These are phyloP conservation scores for Mesoclemmys tuberculata DNA, from an alignment of 2,113 vertebrate genomes.

Conservation along the genomic window DNA sequence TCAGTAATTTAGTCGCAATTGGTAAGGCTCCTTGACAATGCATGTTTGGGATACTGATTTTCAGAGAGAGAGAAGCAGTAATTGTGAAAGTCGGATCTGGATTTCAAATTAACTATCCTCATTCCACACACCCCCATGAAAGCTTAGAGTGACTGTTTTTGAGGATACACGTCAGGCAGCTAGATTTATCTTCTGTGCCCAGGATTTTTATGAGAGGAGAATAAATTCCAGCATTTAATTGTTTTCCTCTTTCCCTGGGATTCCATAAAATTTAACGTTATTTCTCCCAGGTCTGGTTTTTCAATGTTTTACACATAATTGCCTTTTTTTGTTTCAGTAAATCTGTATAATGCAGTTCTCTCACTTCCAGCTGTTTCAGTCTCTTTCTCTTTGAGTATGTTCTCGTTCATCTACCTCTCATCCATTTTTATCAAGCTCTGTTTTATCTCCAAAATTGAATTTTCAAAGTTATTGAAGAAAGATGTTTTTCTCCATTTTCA, in stretches of 20 bases:
- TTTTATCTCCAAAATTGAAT: slow-evolving; percentile 75
- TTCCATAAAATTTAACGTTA: neutral
- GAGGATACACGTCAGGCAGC: neutral
- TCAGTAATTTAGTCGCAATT: neutral
- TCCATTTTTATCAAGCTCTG: slow-evolving; percentile 58
- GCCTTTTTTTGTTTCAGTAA: slow-evolving; percentile 44
- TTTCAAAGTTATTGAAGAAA: slow-evolving; percentile 70
- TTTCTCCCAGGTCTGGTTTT: neutral
- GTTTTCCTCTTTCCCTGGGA: slow-evolving; percentile 2
- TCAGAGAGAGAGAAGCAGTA: accelerated
- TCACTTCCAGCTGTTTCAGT: slow-evolving; percentile 26
- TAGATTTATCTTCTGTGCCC: neutral
- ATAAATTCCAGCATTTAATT: neutral
- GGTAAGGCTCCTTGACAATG: neutral
- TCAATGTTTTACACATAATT: neutral
- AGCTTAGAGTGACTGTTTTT: accelerated
- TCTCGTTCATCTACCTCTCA: slow-evolving; percentile 42
- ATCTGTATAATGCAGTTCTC: neutral
- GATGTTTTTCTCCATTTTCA: slow-evolving; percentile 39
- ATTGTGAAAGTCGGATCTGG: neutral
- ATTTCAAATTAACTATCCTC: neutral
- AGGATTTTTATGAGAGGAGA: neutral
- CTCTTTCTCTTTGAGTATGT: slow-evolving; percentile 30
- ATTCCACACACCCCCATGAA: neutral
- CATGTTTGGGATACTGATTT: neutral